phyloP scores from a whole-genome alignment of 2,888 invertebrate species.

The Drosophila eohydei region DNA sequence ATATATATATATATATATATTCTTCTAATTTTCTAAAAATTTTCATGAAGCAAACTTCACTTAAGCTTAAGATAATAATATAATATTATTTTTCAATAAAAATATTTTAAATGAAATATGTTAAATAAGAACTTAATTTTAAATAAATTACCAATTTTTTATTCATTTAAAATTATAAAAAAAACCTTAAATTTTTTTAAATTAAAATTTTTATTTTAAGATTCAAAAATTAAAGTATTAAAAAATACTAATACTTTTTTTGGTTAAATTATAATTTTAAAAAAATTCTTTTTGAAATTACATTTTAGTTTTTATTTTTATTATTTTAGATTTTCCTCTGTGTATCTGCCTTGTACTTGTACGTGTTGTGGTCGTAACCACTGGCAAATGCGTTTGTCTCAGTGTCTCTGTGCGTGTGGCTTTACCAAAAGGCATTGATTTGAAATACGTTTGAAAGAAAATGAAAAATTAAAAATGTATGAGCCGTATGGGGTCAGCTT shows the following conservation, averaged over 20 bases:
- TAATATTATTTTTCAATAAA: too few species aligned
- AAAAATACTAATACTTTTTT: neutral
- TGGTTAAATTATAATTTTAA: neutral
- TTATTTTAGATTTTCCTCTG: slow-evolving; percentile 18
- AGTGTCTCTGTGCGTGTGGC: slow-evolving; percentile 5
- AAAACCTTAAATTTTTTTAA: too few species aligned
- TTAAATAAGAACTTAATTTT: too few species aligned
- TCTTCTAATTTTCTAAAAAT: too few species aligned
- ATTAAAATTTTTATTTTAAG: too few species aligned
- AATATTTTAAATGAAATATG: too few species aligned
- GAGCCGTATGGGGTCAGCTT: slow-evolving; percentile 60
- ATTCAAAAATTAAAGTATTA: too few species aligned
- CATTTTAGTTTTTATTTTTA: neutral
- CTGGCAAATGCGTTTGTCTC: slow-evolving; percentile 28
- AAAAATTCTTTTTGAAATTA: neutral
- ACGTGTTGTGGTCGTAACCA: slow-evolving; percentile 72
- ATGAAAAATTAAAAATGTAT: slow-evolving; percentile 74
- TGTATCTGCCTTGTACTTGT: slow-evolving; percentile 21
- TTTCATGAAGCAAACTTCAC: too few species aligned
- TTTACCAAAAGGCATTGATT: slow-evolving; percentile 59
- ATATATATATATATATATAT: too few species aligned
- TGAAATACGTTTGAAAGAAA: slow-evolving; percentile 72
- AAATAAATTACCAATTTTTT: too few species aligned
- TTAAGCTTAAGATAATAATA: too few species aligned
- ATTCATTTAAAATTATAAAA: too few species aligned